Conservation (phyloP, 2,888 invertebrate species). For the Desoria tigrina region DNA sequence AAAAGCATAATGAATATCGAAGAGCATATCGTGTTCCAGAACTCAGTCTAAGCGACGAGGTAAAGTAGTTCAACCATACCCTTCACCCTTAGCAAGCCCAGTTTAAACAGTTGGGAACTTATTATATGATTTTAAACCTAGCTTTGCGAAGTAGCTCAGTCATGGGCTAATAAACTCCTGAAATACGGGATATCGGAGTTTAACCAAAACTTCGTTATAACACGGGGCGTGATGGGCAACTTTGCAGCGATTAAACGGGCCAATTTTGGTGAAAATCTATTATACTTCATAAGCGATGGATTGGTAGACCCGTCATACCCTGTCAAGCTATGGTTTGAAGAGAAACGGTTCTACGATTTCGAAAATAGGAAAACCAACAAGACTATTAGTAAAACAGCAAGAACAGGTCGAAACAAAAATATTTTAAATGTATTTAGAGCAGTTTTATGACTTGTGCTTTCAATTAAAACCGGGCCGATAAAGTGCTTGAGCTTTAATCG, state of each 20-base stretch:
- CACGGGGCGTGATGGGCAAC: neutral
- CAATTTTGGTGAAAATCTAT: slow-evolving; percentile 16
- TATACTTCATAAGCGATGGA: slow-evolving; percentile 17
- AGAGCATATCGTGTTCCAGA: slow-evolving; percentile 4
- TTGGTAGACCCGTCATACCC: neutral
- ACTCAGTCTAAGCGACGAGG: slow-evolving; percentile 22
- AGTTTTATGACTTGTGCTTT: too few species aligned
- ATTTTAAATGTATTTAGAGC: neutral
- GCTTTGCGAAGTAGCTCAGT: slow-evolving; percentile 43
- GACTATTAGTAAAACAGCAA: slow-evolving; percentile 15
- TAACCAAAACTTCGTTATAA: slow-evolving; percentile 7
- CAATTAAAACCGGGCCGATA: too few species aligned
- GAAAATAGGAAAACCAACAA: neutral
- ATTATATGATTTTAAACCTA: slow-evolving; percentile 7
- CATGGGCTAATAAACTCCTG: slow-evolving; percentile 33
- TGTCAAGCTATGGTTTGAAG: slow-evolving; percentile 1
- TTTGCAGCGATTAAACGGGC: neutral
- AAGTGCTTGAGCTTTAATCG: too few species aligned
- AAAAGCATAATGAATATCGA: slow-evolving; percentile 26
- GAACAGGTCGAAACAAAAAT: slow-evolving; percentile 1
- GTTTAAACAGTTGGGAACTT: neutral
- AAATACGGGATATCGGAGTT: slow-evolving; percentile 21
- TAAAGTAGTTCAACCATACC: slow-evolving; percentile 6
- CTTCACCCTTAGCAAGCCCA: neutral
- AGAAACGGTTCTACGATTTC: slow-evolving; percentile 19